A percentile compares a stretch with the other conserved stretches of the same genome.
These are phyloP conservation scores for Nephrotoma flavescens DNA, from an alignment of 2,888 invertebrate species.

Conservation along the genomic window DNA sequence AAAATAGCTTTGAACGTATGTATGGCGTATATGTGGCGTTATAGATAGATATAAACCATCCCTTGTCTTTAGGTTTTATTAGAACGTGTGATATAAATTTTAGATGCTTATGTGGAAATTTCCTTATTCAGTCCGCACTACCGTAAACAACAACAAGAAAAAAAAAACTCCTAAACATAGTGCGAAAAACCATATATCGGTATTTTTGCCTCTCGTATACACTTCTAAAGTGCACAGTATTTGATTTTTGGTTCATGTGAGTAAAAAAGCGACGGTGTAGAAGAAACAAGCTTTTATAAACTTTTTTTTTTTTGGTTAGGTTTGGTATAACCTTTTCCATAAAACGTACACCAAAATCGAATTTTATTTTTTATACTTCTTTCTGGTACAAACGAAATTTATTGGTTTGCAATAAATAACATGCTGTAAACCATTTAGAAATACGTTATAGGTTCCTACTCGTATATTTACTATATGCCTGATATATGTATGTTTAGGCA, in stretches of 20 bases:
- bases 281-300: not conserved
- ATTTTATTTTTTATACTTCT: not conserved
- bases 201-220: not conserved
- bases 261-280: not conserved
- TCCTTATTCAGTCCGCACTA: not conserved
- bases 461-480: not conserved
- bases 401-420: not conserved
- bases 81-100: not conserved
- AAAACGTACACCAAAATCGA: not conserved
- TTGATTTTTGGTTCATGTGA: not conserved
- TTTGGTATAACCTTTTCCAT: not conserved
- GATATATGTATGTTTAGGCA: not conserved
- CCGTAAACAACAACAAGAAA: not conserved
- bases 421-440: not conserved
- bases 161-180: not conserved
- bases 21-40: not conserved
- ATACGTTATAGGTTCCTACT: not conserved
- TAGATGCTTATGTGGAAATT: not conserved
- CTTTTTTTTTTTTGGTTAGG: not conserved
- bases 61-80: not conserved
- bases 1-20: not conserved
- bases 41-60: not conserved
- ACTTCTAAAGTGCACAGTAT: not conserved
- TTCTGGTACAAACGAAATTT: not conserved
- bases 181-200: not conserved